Conservation (phyloP, 2,113 vertebrate species). For the Rattus norvegicus region DNA sequence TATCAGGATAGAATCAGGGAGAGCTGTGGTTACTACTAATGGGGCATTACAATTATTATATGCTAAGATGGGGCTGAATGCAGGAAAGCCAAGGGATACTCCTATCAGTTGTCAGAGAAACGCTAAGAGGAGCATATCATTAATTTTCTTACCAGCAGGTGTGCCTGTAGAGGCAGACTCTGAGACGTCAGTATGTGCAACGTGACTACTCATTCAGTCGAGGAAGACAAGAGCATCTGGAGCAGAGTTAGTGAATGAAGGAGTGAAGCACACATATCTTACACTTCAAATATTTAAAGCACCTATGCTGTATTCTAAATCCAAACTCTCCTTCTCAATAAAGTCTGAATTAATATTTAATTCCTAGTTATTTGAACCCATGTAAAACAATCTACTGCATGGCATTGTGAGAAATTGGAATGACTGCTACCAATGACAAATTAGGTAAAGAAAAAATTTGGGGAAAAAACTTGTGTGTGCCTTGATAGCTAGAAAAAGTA, state of each 20-base stretch:
- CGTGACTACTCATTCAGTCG: background rate
- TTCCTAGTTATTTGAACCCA: background rate
- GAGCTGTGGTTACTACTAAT: accelerated
- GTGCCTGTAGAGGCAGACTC: background rate
- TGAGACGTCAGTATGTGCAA: background rate
- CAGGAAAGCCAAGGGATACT: background rate
- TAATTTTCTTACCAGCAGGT: background rate
- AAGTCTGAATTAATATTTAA: background rate
- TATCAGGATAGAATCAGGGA: background rate
- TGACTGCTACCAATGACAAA: background rate
- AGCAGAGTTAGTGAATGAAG: background rate
- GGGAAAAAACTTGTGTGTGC: accelerated
- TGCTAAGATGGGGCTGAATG: background rate
- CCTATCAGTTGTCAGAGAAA: background rate
- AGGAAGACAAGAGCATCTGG: background rate
- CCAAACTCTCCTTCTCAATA: background rate
- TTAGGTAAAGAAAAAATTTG: background rate
- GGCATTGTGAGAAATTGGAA: background rate
- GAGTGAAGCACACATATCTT: background rate
- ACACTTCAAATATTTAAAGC: background rate
- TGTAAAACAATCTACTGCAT: background rate
- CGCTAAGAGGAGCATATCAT: background rate
- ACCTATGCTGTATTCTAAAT: background rate
- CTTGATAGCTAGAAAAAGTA: background rate
- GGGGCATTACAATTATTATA: background rate